Percentiles rank a stretch among this genome's conserved stretches.
phyloP scores from a whole-genome alignment of 2,113 vertebrate genomes.

The Manacus vitellinus region DNA sequence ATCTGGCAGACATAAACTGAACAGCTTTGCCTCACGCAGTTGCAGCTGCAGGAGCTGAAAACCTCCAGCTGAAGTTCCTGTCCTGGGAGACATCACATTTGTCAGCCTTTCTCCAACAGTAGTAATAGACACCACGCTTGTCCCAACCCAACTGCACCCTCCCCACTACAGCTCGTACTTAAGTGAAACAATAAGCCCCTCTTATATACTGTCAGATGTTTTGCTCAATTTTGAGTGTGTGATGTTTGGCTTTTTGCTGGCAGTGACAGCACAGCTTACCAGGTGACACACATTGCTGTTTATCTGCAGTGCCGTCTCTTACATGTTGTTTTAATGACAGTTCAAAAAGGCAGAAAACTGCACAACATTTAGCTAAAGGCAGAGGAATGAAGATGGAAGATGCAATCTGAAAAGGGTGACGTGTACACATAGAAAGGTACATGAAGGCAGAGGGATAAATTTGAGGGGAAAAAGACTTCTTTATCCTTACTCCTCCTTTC shows the following conservation, averaged over 20 bases:
- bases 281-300: not conserved
- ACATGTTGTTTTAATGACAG: not conserved
- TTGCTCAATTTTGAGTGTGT: not conserved
- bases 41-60: not conserved
- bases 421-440: not conserved
- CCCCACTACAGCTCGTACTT: not conserved
- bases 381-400: not conserved
- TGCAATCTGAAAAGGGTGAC: not conserved
- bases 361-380: not conserved
- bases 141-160: not conserved
- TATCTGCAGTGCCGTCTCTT: not conserved
- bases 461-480: rapidly evolving
- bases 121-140: not conserved
- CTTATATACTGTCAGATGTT: not conserved
- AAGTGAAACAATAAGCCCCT: not conserved
- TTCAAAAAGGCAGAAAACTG: not conserved
- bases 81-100: not conserved
- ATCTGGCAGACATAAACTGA: not conserved
- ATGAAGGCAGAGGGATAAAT: not conserved
- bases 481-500: not conserved
- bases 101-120: not conserved
- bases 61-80: not conserved
- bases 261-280: not conserved
- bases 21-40: not conserved
- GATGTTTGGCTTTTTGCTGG: not conserved